Base-by-base conservation (phyloP, 2,888 invertebrate genomes). In the Griposia aprilina region DNA sequence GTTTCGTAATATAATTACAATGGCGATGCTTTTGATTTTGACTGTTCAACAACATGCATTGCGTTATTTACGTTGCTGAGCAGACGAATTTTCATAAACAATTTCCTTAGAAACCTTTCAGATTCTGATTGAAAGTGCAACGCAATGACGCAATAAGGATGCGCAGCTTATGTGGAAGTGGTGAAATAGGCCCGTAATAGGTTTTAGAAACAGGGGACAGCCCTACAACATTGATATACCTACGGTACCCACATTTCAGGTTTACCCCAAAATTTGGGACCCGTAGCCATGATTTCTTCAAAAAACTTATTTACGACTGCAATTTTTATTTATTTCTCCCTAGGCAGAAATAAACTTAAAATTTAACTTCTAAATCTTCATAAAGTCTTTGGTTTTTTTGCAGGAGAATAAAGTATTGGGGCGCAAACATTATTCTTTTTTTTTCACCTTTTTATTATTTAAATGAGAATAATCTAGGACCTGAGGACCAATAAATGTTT, bases 221-320 rank as follows among this genome's bases (percentile, higher is more conserved):
- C 50, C 23, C 69, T 71, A 30, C 1, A 60, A 30, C 30, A 30
- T 45, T 55, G 41, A 26, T 10, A 41, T n/a, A 41, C 7, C 7
- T 41, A 26, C 26, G 7, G 11, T 4, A 60, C 3, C 41, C 8
- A 23, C 20, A 68, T 23, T 67, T 20, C 23, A 78, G 15, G 5
- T 57, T 48, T n/a, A 63, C 30, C 41, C 1, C 20, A 45, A 60
- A n/a, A 26, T 3, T 30, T 55, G 10, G 23, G 0, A 26, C 48
- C 50, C 23, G 26, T 30, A 65, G 26, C 41, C n/a, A 66, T 30
- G 26, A 72, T 50, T 41, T 71, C 20, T 71, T 52, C 17, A 8
- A 78, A 57, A 74, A 72, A 81, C 72, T 78, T 65, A 78, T 81
- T 84, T 84, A 77, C 81, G 71, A 50, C 57, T 67, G 63, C 66